Percentiles rank a stretch among this genome's conserved stretches.
phyloP scores from a whole-genome alignment of 2,797 vertebrate species.

The Crax fasciolata region DNA sequence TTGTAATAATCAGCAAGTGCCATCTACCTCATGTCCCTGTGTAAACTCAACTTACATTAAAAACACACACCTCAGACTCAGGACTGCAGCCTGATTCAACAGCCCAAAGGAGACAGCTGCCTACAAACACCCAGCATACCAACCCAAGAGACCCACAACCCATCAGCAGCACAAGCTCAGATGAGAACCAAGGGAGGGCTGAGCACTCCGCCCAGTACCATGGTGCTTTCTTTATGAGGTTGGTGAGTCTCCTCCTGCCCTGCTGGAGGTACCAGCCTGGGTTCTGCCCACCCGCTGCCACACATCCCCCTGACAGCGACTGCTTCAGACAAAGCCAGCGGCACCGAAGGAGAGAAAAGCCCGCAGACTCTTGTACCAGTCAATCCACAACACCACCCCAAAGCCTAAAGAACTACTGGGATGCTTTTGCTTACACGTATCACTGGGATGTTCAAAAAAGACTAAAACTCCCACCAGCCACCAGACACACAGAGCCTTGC shows the following conservation, averaged over 20 bases:
- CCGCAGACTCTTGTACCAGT: not conserved
- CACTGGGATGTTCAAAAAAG: not conserved
- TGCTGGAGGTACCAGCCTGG: not conserved
- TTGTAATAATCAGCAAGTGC: not conserved
- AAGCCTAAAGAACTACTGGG: not conserved
- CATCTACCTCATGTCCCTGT: not conserved
- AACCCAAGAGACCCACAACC: not conserved
- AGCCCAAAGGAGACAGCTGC: not conserved
- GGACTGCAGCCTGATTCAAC: not conserved
- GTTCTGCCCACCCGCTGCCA: not conserved
- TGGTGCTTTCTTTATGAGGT: accelerated
- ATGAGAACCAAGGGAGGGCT: not conserved
- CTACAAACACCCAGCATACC: accelerated
- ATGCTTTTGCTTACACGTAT: not conserved
- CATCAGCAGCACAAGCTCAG: accelerated
- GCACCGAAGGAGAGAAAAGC: not conserved
- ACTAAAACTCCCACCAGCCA: not conserved
- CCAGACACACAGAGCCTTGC: not conserved
- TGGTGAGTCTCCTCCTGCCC: not conserved
- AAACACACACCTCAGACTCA: not conserved
- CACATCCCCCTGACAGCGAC: accelerated
- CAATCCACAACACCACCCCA: not conserved
- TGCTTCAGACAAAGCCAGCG: not conserved
- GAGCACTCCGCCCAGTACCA: not conserved
- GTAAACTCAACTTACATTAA: not conserved